These are phyloP conservation scores for Neopelma chrysocephalum DNA, from an alignment of 2,797 vertebrate genomes.

Conservation along the genomic window DNA sequence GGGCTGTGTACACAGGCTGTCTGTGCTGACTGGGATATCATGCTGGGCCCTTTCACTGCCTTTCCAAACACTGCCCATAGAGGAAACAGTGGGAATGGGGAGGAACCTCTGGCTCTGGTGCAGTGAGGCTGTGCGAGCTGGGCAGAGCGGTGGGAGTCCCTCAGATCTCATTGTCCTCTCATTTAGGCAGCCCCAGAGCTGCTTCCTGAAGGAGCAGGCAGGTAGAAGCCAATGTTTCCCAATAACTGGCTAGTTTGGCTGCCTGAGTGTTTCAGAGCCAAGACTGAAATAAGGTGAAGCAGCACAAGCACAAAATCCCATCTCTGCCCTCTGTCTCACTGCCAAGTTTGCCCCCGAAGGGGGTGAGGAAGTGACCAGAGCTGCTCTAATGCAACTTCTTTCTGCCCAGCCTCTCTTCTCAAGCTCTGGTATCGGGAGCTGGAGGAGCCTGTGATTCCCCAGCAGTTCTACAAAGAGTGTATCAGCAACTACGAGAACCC, in stretches of 20 bases:
- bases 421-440: conserved; percentile 93
- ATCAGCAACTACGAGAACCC: conserved; percentile 90
- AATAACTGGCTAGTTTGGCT: background rate
- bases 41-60: background rate
- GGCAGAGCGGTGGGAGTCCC: background rate
- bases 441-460: conserved; percentile 91
- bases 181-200: background rate
- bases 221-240: background rate
- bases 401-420: conserved; percentile 84
- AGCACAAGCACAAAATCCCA: background rate
- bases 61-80: background rate
- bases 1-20: fast-evolving
- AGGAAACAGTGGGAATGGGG: background rate
- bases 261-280: background rate
- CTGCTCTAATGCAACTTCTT: background rate
- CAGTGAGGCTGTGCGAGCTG: background rate
- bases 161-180: background rate
- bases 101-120: background rate
- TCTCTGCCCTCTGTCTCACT: background rate
- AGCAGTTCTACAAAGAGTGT: conserved; percentile 89
- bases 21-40: background rate
- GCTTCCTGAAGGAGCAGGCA: background rate
- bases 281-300: background rate
- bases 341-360: background rate
- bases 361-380: background rate